These are phyloP conservation scores for Perca flavescens DNA, from an alignment of 2,113 vertebrate species.

Conservation along the genomic window DNA sequence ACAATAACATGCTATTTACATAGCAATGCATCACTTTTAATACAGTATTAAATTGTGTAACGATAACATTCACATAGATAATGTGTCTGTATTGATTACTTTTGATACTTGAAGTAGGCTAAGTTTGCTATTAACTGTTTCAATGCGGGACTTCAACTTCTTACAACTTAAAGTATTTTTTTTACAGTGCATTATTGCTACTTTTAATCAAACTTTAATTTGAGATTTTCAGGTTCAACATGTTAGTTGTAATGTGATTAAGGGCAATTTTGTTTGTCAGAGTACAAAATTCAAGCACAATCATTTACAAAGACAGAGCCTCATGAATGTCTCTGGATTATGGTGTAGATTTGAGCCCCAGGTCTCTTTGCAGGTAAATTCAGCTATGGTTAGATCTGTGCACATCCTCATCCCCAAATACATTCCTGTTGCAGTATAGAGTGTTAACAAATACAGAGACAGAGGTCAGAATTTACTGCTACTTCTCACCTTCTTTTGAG, in stretches of 20 bases:
- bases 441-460: constrained; percentile 17
- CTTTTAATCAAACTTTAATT: not conserved
- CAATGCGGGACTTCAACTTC: not conserved
- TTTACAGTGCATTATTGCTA: not conserved
- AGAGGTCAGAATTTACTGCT: not conserved
- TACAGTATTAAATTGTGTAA: not conserved
- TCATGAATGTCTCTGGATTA: not conserved
- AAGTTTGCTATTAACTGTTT: not conserved
- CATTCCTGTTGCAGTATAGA: not conserved
- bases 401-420: not conserved
- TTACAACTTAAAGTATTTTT: not conserved
- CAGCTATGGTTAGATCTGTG: not conserved
- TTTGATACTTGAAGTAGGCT: too few relatives aligned
- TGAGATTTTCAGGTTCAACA: not conserved
- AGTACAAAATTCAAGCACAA: not conserved
- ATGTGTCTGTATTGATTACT: not conserved
- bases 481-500: constrained; percentile 11
- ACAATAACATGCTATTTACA: not conserved
- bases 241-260: not conserved
- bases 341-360: not conserved
- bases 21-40: not conserved
- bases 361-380: not conserved
- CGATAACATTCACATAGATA: not conserved
- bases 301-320: not conserved
- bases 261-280: not conserved